Evolutionary conservation across 2,113 vertebrate genomes (phyloP).

Genomic region (Chloroceryle aenea): DNA sequence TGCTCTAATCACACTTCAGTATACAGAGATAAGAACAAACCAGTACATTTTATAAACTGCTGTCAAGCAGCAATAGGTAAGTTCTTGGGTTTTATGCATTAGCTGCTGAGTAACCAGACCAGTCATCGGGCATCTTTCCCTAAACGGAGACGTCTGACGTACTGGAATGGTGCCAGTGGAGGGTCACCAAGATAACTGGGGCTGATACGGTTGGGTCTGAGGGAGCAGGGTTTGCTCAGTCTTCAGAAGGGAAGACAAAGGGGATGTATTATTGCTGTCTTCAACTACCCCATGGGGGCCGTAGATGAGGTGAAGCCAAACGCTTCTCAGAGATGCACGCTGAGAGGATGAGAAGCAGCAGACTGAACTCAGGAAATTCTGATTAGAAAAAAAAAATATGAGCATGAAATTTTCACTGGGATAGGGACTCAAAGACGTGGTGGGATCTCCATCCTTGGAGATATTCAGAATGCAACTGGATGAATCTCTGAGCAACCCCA

Average conservation of each 20-base stretch:
- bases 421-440: background rate
- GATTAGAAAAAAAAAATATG: background rate
- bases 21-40: background rate
- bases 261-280: background rate
- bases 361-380: background rate
- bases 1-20: background rate
- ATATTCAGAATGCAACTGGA: background rate
- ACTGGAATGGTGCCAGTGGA: background rate
- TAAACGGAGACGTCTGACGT: background rate
- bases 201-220: background rate
- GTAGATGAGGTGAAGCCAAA: background rate
- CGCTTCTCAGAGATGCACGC: background rate
- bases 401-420: background rate
- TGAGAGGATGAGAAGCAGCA: background rate
- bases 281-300: background rate
- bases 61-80: background rate
- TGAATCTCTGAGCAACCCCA: background rate
- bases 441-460: background rate
- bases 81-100: background rate
- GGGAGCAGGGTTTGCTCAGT: background rate
- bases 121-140: background rate
- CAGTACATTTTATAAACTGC: background rate
- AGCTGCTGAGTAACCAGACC: background rate
- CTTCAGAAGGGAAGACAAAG: background rate
- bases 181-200: background rate